Percentiles rank a stretch among this genome's conserved stretches.
Evolutionary conservation across 2,888 invertebrate species (phyloP).

Genomic region (Leptinotarsa haldemani): DNA sequence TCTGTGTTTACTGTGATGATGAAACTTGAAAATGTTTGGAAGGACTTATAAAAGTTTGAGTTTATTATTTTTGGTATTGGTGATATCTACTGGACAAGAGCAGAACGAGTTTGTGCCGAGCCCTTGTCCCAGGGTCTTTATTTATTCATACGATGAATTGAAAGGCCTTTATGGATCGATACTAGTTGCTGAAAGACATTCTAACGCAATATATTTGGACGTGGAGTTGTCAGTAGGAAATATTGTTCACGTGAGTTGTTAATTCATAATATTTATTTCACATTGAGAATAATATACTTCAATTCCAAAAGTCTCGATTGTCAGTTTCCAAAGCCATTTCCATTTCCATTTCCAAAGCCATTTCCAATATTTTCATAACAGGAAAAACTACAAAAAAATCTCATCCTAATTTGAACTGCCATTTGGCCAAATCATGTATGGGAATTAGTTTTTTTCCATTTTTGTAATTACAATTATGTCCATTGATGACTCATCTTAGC

Average conservation of each 20-base stretch:
- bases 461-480: too few relatives aligned
- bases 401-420: too few relatives aligned
- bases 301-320: too few relatives aligned
- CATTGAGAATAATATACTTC: too few relatives aligned
- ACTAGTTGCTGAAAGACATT: constrained; percentile 57
- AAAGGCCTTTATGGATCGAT: constrained; percentile 65
- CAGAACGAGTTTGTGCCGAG: constrained; percentile 40
- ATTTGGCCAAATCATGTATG: too few relatives aligned
- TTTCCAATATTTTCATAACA: too few relatives aligned
- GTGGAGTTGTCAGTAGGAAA: constrained; percentile 61
- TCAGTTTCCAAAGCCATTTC: too few relatives aligned
- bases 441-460: too few relatives aligned
- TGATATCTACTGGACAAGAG: background rate
- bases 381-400: too few relatives aligned
- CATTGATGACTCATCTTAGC: too few relatives aligned
- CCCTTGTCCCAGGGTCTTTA: constrained; percentile 62
- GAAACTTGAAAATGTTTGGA: constrained; percentile 20
- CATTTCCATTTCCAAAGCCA: too few relatives aligned
- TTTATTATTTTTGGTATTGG: constrained; percentile 23
- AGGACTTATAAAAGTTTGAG: constrained; percentile 6
- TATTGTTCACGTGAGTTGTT: constrained; percentile 54
- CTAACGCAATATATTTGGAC: constrained; percentile 54
- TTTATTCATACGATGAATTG: constrained; percentile 64
- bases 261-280: background rate
- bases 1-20: background rate